Conservation (phyloP, 2,888 invertebrate genomes). For the Nezara viridula region DNA sequence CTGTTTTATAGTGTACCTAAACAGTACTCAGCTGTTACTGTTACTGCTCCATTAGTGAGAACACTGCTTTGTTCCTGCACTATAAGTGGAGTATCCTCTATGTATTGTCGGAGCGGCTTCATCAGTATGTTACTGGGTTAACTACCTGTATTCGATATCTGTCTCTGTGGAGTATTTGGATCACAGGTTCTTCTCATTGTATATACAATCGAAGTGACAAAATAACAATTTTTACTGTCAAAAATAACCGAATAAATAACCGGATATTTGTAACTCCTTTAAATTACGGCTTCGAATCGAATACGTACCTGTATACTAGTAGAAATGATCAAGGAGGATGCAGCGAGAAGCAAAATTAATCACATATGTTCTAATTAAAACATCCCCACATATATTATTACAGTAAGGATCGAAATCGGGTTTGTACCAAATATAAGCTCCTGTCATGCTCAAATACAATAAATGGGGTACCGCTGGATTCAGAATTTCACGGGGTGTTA, state of each 20-base stretch:
- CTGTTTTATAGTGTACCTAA: background rate
- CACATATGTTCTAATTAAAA: too few species aligned
- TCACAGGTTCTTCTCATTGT: background rate
- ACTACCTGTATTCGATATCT: background rate
- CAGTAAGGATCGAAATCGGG: too few species aligned
- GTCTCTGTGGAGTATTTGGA: background rate
- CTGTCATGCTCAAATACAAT: too few species aligned
- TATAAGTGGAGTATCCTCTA: background rate
- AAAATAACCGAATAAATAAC: background rate
- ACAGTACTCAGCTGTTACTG: background rate
- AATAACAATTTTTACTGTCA: background rate
- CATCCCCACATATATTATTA: too few species aligned
- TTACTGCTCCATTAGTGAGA: background rate
- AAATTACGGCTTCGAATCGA: too few species aligned
- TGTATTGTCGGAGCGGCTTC: background rate
- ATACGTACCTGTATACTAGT: too few species aligned
- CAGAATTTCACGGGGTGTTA: too few species aligned
- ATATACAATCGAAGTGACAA: background rate
- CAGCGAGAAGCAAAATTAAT: too few species aligned
- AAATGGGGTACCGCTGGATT: too few species aligned
- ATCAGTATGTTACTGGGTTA: slow-evolving; percentile 23
- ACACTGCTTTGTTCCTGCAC: background rate
- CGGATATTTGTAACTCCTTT: too few species aligned
- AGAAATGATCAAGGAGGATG: too few species aligned
- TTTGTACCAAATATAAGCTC: too few species aligned